phyloP scores from a whole-genome alignment of 2,888 invertebrate species.

The Cheilosia variabilis region DNA sequence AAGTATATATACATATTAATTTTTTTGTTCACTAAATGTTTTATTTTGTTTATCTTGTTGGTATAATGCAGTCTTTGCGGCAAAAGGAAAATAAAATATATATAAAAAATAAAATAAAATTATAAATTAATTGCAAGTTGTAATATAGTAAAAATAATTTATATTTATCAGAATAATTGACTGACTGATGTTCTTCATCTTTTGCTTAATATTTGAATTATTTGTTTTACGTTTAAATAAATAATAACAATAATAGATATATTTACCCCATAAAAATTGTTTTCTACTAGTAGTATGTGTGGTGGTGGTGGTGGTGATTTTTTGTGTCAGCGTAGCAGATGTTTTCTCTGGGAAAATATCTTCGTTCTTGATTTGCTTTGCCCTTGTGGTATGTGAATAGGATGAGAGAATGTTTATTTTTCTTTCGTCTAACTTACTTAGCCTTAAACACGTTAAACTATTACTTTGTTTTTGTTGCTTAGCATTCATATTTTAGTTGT shows the following conservation, averaged over 20 bases:
- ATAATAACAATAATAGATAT: constrained; percentile 55
- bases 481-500: constrained; percentile 56
- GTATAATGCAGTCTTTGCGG: constrained; percentile 84
- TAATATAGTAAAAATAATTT: constrained; percentile 64
- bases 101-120: constrained; percentile 47
- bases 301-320: constrained; percentile 44
- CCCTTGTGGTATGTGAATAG: constrained; percentile 25
- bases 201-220: constrained; percentile 35
- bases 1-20: constrained; percentile 34
- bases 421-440: constrained; percentile 60
- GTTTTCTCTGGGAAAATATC: constrained; percentile 11
- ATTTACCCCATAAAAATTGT: constrained; percentile 56
- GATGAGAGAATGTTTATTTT: constrained; percentile 48
- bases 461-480: constrained; percentile 69
- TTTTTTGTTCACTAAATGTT: constrained; percentile 54
- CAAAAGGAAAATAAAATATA: constrained; percentile 78
- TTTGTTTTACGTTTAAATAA: constrained; percentile 55
- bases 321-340: constrained; percentile 20
- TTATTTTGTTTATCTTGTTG: constrained; percentile 77
- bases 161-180: constrained; percentile 72
- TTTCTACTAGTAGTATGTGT: constrained; percentile 57
- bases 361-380: constrained; percentile 20
- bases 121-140: constrained; percentile 60
- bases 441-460: constrained; percentile 46
- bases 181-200: constrained; percentile 62